Percentiles rank a stretch among this genome's conserved stretches.
phyloP scores from a whole-genome alignment of 2,888 invertebrate genomes.

The Arctia plantaginis region DNA sequence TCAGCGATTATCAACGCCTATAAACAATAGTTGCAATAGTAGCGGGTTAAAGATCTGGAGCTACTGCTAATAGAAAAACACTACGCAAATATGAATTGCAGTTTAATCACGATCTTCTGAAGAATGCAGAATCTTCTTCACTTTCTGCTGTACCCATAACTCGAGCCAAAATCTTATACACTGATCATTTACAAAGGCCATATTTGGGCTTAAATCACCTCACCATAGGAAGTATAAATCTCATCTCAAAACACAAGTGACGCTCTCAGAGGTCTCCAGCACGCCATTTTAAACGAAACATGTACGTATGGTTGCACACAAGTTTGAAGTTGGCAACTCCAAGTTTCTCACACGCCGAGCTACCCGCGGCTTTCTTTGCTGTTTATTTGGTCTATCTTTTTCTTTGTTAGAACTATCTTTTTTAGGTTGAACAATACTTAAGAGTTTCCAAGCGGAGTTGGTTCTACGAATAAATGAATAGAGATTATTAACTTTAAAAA shows the following conservation, averaged over 20 bases:
- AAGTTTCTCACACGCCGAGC: slow-evolving; percentile 42
- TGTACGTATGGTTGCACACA: slow-evolving; percentile 7
- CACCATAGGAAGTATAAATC: neutral
- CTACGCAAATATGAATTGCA: neutral
- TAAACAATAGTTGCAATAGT: neutral
- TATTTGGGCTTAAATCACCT: too few relatives aligned
- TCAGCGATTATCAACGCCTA: neutral
- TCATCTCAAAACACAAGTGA: neutral
- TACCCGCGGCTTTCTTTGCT: slow-evolving; percentile 34
- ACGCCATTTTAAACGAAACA: slow-evolving; percentile 12
- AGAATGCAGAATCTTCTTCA: neutral
- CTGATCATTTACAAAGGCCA: too few relatives aligned
- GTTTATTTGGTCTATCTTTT: slow-evolving; percentile 41
- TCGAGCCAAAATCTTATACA: neutral
- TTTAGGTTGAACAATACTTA: slow-evolving; percentile 41
- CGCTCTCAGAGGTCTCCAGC: neutral
- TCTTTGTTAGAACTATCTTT: slow-evolving; percentile 44
- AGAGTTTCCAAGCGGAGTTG: slow-evolving; percentile 32
- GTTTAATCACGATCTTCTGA: neutral
- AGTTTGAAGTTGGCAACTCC: slow-evolving; percentile 38
- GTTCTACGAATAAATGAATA: slow-evolving; percentile 42
- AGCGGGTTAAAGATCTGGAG: neutral
- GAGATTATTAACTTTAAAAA: slow-evolving; percentile 13
- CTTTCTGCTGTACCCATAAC: neutral
- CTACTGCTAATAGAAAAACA: neutral